A percentile compares a stretch with the other conserved stretches of the same genome.
Evolutionary conservation across 2,888 invertebrate species (phyloP).

Genomic region (Ormyrus pomaceus): DNA sequence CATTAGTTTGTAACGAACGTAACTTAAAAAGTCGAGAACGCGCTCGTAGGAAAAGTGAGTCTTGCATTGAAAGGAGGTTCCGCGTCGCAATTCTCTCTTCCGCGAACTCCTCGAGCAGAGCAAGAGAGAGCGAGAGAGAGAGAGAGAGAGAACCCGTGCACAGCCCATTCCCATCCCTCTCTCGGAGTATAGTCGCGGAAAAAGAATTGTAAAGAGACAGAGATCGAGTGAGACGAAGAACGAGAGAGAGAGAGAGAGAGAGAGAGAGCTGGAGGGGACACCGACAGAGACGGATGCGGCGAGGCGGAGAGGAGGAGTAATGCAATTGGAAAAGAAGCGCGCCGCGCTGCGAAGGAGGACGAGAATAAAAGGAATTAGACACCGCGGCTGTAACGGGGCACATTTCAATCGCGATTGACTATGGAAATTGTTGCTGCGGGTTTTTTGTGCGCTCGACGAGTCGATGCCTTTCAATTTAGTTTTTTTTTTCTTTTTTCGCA

Average conservation of each 20-base stretch:
- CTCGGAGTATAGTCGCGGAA: not conserved
- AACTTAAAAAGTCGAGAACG: too few species aligned
- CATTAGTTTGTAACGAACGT: too few species aligned
- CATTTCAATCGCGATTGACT: constrained; percentile 25
- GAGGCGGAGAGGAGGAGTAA: not conserved
- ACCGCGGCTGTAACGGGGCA: constrained; percentile 7
- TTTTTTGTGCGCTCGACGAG: too few species aligned
- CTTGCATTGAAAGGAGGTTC: too few species aligned
- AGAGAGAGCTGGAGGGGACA: not conserved
- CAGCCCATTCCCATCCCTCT: not conserved
- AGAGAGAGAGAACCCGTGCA: not conserved
- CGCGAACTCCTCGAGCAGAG: too few species aligned
- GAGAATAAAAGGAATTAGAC: not conserved
- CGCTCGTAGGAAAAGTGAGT: too few species aligned
- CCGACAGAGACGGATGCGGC: not conserved
- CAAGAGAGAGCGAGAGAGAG: not conserved
- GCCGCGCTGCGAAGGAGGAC: not conserved
- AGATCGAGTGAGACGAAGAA: constrained; percentile 40
- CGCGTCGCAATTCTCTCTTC: too few species aligned
- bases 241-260: constrained; percentile 17
- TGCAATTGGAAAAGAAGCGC: constrained; percentile 5
- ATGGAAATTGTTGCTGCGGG: not conserved
- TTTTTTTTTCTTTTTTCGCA: too few species aligned
- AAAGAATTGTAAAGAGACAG: constrained; percentile 40
- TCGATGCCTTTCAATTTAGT: too few species aligned